Percentiles rank a stretch among this genome's conserved stretches.
These are phyloP conservation scores for Phymorhynchus buccinoides DNA, from an alignment of 1,140 invertebrate species.

Conservation along the genomic window DNA sequence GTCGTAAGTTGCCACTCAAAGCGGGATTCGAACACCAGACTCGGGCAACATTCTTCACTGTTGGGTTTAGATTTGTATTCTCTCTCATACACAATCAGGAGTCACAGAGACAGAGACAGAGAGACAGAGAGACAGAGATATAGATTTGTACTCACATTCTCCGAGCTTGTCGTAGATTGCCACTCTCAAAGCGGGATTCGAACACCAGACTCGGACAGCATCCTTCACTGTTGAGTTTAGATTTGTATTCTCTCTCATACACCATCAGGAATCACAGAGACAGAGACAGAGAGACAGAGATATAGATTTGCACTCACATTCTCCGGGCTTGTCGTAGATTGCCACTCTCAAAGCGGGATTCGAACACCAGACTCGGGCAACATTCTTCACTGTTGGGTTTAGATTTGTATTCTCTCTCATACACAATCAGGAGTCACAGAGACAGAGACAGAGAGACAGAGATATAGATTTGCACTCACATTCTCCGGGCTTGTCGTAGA, in stretches of 20 bases:
- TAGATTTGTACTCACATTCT: conserved; percentile 73
- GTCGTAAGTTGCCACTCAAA: conserved; percentile 73
- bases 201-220: conserved; percentile 69
- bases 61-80: conserved; percentile 59
- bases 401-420: conserved; percentile 62
- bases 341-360: conserved; percentile 73
- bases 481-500: conserved; percentile 69
- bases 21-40: conserved; percentile 71
- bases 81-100: conserved; percentile 69
- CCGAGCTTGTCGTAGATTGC: conserved; percentile 70
- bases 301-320: conserved; percentile 73
- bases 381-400: conserved; percentile 60
- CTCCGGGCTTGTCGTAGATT: conserved; percentile 70
- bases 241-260: conserved; percentile 64
- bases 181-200: conserved; percentile 73
- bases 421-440: too few relatives aligned
- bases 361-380: conserved; percentile 69
- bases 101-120: too few relatives aligned
- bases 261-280: too few relatives aligned
- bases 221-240: conserved; percentile 58
- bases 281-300: too few relatives aligned
- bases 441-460: too few relatives aligned
- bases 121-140: too few relatives aligned
- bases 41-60: conserved; percentile 65
- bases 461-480: too few relatives aligned